Evolutionary conservation across 1,140 invertebrate genomes (phyloP).

Genomic region (Temnothorax nylanderi): DNA sequence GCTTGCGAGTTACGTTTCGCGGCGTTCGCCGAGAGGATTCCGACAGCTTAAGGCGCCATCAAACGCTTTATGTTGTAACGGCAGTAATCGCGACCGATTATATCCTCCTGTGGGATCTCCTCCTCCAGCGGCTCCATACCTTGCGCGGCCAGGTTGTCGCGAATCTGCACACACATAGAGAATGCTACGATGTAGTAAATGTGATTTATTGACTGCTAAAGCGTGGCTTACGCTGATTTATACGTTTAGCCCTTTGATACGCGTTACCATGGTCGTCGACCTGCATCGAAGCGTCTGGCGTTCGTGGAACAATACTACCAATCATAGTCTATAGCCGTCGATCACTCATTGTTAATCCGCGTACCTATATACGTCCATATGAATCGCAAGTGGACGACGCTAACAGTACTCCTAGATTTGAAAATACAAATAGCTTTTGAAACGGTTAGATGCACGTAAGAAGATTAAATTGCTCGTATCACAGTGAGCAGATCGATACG

Average conservation of each 20-base stretch:
- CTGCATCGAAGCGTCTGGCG: not conserved
- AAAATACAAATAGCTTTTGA: not conserved
- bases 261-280: not conserved
- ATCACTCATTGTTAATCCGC: conserved; percentile 43
- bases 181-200: conserved; percentile 29
- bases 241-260: conserved; percentile 17
- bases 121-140: conserved; percentile 83
- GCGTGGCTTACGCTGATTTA: conserved; percentile 39
- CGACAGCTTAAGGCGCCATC: conserved; percentile 68
- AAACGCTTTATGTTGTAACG: conserved; percentile 82
- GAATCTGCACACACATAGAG: conserved; percentile 75
- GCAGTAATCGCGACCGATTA: conserved; percentile 83
- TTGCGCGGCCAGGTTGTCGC: conserved; percentile 81
- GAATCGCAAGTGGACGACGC: conserved; percentile 8
- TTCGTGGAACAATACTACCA: conserved; percentile 36
- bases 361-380: not conserved
- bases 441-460: not conserved
- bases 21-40: conserved; percentile 16
- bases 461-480: conserved; percentile 20
- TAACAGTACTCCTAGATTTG: not conserved
- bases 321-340: conserved; percentile 7
- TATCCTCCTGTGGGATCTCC: conserved; percentile 82
- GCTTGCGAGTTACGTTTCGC: conserved; percentile 9
- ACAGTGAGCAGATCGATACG: conserved; percentile 10
- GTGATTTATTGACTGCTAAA: conserved; percentile 48